A percentile compares a stretch with the other conserved stretches of the same genome.
These are phyloP conservation scores for Apostichopus californicus DNA, from an alignment of 35 echinoderm and acorn worm species.

Conservation along the genomic window DNA sequence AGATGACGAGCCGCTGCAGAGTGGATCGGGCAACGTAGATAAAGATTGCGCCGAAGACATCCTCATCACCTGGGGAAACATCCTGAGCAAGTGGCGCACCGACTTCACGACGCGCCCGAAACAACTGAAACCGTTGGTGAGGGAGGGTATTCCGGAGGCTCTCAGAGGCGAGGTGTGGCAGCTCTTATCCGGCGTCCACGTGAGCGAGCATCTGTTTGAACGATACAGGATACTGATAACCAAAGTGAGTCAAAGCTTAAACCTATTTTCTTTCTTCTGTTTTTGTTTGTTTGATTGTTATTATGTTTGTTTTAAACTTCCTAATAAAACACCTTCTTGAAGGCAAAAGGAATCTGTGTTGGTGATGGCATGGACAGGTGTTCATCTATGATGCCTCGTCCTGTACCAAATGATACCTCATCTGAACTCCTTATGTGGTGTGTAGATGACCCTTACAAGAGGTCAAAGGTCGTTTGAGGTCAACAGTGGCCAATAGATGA, in stretches of 20 bases:
- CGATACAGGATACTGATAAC: slow-evolving; percentile 85
- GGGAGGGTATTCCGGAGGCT: slow-evolving; percentile 91
- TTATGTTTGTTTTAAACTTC: too few species aligned
- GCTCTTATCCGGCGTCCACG: slow-evolving; percentile 85
- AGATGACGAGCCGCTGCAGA: slow-evolving; percentile 97
- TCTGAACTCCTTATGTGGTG: too few species aligned
- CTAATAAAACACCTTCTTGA: too few species aligned
- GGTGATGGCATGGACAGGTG: too few species aligned
- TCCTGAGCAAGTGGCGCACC: slow-evolving; percentile 82
- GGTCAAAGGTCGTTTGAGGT: too few species aligned
- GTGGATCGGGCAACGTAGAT: slow-evolving; percentile 86
- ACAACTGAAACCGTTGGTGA: slow-evolving; percentile 77
- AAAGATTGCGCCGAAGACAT: slow-evolving; percentile 96
- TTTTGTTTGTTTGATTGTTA: too few species aligned
- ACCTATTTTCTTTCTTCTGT: too few species aligned
- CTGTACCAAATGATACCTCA: too few species aligned
- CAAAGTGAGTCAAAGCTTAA: slow-evolving; percentile 67
- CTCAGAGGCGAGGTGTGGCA: slow-evolving; percentile 96
- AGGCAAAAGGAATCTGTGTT: too few species aligned
- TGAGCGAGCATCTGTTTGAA: slow-evolving; percentile 79
- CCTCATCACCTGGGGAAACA: slow-evolving; percentile 77
- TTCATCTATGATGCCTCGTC: too few species aligned
- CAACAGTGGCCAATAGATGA: too few species aligned
- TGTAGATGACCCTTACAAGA: too few species aligned
- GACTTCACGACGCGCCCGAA: slow-evolving; percentile 79